Evolutionary conservation across 2,797 vertebrate genomes (phyloP).

Genomic region (Myotis findleyi): DNA sequence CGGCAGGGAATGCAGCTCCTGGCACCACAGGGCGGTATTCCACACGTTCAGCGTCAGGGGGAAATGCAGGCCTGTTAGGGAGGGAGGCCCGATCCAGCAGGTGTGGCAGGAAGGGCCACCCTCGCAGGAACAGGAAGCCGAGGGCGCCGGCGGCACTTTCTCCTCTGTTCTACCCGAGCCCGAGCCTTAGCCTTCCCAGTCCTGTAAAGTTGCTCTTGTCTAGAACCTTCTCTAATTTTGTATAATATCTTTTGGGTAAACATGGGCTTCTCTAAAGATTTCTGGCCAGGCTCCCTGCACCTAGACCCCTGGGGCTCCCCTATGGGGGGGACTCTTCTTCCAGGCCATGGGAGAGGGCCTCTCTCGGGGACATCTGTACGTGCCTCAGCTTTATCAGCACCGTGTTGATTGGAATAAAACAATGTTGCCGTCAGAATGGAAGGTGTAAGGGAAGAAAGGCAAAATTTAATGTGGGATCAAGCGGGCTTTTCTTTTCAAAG

Average conservation of each 20-base stretch:
- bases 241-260: neutral
- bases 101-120: neutral
- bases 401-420: neutral
- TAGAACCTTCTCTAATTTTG: neutral
- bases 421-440: neutral
- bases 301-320: too few relatives aligned
- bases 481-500: neutral
- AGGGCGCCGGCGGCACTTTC: rapidly evolving
- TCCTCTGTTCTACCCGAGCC: too few relatives aligned
- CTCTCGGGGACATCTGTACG: neutral
- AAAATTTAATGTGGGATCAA: neutral
- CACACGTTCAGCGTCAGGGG: neutral
- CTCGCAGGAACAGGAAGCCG: rapidly evolving
- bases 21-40: rapidly evolving
- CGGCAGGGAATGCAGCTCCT: neutral
- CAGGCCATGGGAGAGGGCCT: neutral
- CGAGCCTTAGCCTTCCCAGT: too few relatives aligned
- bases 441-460: neutral
- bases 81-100: neutral
- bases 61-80: rapidly evolving
- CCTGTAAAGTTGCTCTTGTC: neutral
- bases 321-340: neutral
- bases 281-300: neutral
- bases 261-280: neutral
- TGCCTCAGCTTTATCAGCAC: neutral